Evolutionary conservation across 2,113 vertebrate genomes (phyloP).

Genomic region (Mormyrus iriodes): DNA sequence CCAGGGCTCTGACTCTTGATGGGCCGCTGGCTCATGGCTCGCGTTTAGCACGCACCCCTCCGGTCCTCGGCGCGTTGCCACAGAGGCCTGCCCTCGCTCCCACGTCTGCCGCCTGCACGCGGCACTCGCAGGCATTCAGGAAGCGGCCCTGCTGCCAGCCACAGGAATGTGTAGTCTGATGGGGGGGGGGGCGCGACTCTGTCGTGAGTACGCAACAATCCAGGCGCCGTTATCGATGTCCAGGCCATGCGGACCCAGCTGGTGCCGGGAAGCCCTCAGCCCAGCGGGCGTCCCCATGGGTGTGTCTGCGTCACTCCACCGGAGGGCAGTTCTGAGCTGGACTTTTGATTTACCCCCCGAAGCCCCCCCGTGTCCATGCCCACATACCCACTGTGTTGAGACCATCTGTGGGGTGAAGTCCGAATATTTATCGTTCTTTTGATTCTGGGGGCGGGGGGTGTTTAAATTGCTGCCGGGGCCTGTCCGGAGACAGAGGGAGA

Average conservation of each 20-base stretch:
- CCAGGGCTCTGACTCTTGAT: too few species aligned
- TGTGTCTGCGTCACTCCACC: not conserved
- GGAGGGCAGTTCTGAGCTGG: not conserved
- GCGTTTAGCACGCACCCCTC: not conserved
- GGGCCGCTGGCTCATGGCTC: not conserved
- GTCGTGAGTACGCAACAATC: not conserved
- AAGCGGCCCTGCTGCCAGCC: not conserved
- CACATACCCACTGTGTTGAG: not conserved
- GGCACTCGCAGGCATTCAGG: not conserved
- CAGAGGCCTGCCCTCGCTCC: not conserved
- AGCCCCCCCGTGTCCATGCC: not conserved
- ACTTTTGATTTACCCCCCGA: not conserved
- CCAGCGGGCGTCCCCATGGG: not conserved
- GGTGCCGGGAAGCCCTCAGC: not conserved
- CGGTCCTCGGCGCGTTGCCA: not conserved
- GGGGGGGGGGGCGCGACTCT: not conserved
- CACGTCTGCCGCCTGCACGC: not conserved
- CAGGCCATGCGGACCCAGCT: not conserved
- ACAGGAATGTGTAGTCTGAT: not conserved
- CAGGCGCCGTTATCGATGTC: not conserved
- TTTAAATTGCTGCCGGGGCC: conserved; percentile 48
- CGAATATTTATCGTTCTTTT: conserved; percentile 48
- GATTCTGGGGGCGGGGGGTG: conserved; percentile 24
- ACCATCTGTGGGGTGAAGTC: conserved; percentile 15
- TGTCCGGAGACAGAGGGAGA: conserved; percentile 34